Base-by-base conservation (phyloP, 2,113 vertebrate genomes). In the Bubo blakistoni region DNA sequence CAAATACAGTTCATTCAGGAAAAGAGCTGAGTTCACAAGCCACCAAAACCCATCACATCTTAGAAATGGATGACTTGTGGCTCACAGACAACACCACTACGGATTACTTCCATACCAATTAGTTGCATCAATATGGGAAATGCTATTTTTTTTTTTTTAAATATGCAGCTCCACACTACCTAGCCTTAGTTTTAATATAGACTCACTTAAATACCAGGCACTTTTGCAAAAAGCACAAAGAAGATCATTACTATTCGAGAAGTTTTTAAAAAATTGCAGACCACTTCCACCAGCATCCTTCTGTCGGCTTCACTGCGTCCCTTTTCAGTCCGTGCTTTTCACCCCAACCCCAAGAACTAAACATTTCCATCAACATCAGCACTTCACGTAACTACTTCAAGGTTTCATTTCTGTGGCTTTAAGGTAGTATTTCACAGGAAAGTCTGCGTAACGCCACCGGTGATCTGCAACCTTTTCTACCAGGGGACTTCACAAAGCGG, bases 401-500 rank as follows among this genome's bases (percentile, higher is more conserved):
- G 34, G 6, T 61, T 59, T 71, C 32, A 16, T 22, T 87, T 38
- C 61, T 36, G 58, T 11, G 58, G n/a, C 26, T 77, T 57, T 70
- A 21, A 44, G 12, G 29, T 2, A 54, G 5, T 1, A 46, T 73
- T 82, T n/a, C 49, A 42, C n/a, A 72, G 47, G 30, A 24, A 61
- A 78, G 27, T 5, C 59, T 78, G 77, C 57, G 40, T 86, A 91
- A 89, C 14, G 17, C n/a, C 20, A 11, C 27, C 0, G 36, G 67
- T 8, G 34, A 44, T 20, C 66, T 54, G 36, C 65, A 84, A 14
- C 55, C 32, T 29, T 16, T 44, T 11, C 65, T 65, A 30, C 13
- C 3, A 17, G 63, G 61, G 61, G 6, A 40, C 42, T n/a, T 55
- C 40, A 32, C 27, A 73, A 58, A 70, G 63, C 0, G 0, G 18